phyloP scores from a whole-genome alignment of 2,113 vertebrate genomes.

The Indicator maculatus region DNA sequence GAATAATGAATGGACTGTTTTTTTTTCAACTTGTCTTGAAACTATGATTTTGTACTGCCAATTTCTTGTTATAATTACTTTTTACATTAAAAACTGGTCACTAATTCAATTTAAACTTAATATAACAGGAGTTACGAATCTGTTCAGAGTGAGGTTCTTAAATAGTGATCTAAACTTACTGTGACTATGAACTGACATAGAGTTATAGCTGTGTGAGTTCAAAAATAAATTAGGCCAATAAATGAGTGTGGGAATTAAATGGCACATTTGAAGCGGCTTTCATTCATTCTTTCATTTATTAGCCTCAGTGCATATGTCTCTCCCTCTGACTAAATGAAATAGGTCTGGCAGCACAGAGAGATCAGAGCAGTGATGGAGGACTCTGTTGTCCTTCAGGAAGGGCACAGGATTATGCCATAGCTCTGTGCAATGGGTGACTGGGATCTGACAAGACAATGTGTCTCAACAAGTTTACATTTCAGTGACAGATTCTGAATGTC shows the following conservation, averaged over 20 bases:
- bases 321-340: background rate
- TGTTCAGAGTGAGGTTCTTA: background rate
- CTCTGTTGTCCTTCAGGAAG: background rate
- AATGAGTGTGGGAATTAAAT: background rate
- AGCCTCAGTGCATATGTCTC: background rate
- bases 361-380: background rate
- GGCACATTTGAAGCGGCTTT: background rate
- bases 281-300: background rate
- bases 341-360: background rate
- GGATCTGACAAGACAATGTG: background rate
- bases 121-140: background rate
- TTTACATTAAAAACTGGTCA: background rate
- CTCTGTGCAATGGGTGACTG: accelerated
- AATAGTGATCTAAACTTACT: slow-evolving; percentile 10
- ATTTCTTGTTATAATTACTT: slow-evolving; percentile 14
- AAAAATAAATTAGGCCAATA: background rate
- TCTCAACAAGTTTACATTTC: background rate
- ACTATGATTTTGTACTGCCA: background rate
- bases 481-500: accelerated
- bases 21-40: background rate
- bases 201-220: background rate
- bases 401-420: background rate
- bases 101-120: background rate
- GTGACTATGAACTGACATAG: background rate
- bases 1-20: background rate